These are phyloP conservation scores for Dasyurus viverrinus DNA, from an alignment of 2,113 vertebrate genomes.

Conservation along the genomic window DNA sequence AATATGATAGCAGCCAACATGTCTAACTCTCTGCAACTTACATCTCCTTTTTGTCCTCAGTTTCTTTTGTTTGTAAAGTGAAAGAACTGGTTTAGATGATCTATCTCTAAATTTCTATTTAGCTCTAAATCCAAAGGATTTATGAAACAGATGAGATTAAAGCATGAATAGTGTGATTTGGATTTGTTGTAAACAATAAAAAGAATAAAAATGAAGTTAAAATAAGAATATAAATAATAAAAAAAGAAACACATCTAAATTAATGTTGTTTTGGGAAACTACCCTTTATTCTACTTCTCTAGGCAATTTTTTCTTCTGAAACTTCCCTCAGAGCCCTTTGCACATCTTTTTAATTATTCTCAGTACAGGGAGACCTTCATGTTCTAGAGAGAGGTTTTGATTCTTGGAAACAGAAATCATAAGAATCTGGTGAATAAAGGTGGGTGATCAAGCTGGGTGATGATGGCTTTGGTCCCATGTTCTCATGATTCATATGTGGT, in stretches of 20 bases:
- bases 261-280: not conserved
- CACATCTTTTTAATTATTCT: not conserved
- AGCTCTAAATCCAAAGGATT: not conserved
- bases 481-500: not conserved
- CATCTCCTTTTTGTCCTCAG: not conserved
- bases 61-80: not conserved
- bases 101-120: not conserved
- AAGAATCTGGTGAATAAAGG: not conserved
- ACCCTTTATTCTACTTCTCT: not conserved
- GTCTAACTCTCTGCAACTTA: not conserved
- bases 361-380: not conserved
- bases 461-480: not conserved
- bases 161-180: not conserved
- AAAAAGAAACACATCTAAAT: not conserved
- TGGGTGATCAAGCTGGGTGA: not conserved
- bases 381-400: conserved; percentile 7
- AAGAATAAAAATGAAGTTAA: not conserved
- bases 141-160: not conserved
- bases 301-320: not conserved
- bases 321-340: not conserved
- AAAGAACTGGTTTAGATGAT: not conserved
- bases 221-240: not conserved
- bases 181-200: not conserved
- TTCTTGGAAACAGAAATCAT: conserved; percentile 1
- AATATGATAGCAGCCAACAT: not conserved